A percentile compares a stretch with the other conserved stretches of the same genome.
Evolutionary conservation across 2,797 vertebrate species (phyloP).

Genomic region (Intellagama lesueurii): DNA sequence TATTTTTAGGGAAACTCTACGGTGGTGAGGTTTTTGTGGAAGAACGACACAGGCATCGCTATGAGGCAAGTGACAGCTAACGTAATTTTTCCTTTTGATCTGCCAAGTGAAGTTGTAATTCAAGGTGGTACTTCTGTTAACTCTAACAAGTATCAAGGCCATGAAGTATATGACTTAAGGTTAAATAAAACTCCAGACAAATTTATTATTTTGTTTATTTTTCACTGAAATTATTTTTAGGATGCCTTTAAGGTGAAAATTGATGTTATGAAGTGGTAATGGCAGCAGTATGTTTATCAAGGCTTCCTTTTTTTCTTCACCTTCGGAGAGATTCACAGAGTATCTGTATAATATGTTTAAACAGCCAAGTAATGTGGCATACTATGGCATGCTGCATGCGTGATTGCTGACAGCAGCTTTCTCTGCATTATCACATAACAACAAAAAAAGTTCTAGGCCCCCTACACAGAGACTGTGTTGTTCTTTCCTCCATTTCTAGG

Average conservation of each 20-base stretch:
- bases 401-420: not conserved
- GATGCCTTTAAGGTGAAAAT: too few species aligned
- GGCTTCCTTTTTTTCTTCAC: not conserved
- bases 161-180: not conserved
- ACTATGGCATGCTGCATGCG: not conserved
- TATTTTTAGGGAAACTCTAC: conserved; percentile 80
- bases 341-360: not conserved
- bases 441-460: not conserved
- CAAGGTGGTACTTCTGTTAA: too few species aligned
- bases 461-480: not conserved
- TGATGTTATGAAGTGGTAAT: too few species aligned
- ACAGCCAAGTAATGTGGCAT: not conserved
- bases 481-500: not conserved
- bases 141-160: not conserved
- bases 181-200: too few species aligned
- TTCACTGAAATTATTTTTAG: too few species aligned
- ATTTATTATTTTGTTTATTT: too few species aligned
- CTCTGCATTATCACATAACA: not conserved
- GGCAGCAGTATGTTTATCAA: too few species aligned
- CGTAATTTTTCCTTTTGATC: not conserved
- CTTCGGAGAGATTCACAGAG: not conserved
- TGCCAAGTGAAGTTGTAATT: too few species aligned
- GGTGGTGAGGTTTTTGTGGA: conserved; percentile 78
- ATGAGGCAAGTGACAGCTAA: conserved; percentile 73
- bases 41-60: conserved; percentile 83